Evolutionary conservation across 2,113 vertebrate genomes (phyloP).

Genomic region (Egretta garzetta): DNA sequence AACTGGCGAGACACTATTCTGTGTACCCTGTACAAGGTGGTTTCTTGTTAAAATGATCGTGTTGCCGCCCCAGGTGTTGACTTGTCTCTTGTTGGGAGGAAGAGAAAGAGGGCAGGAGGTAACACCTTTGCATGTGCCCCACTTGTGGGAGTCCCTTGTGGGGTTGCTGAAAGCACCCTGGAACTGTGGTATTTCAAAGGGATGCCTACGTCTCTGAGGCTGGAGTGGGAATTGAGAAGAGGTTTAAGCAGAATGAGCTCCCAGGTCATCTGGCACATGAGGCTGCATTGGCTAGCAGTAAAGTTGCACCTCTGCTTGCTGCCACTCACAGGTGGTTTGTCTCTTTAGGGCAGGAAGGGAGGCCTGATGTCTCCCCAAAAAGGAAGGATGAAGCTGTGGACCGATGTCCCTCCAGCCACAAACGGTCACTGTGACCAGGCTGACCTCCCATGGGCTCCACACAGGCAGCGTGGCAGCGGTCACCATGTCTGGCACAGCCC

Average conservation of each 20-base stretch:
- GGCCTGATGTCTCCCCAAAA: neutral
- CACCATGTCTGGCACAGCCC: neutral
- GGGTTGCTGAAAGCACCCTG: neutral
- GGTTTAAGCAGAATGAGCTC: neutral
- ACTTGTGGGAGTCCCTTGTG: neutral
- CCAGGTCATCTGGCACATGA: neutral
- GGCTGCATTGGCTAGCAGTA: neutral
- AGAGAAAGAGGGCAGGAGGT: neutral
- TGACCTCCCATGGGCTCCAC: neutral
- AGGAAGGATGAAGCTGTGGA: neutral
- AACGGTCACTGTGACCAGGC: neutral
- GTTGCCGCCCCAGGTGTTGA: neutral
- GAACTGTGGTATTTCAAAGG: neutral
- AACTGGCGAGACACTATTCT: neutral
- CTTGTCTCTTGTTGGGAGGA: neutral
- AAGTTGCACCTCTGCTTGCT: neutral
- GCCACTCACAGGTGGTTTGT: accelerated
- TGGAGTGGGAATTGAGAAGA: neutral
- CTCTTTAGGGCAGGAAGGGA: neutral
- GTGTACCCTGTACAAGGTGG: neutral
- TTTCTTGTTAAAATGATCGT: neutral
- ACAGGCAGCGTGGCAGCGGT: neutral
- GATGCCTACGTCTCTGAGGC: neutral
- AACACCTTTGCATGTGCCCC: neutral
- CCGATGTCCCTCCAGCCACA: neutral